Evolutionary conservation across 2,113 vertebrate species (phyloP).

Genomic region (Octodon degus): DNA sequence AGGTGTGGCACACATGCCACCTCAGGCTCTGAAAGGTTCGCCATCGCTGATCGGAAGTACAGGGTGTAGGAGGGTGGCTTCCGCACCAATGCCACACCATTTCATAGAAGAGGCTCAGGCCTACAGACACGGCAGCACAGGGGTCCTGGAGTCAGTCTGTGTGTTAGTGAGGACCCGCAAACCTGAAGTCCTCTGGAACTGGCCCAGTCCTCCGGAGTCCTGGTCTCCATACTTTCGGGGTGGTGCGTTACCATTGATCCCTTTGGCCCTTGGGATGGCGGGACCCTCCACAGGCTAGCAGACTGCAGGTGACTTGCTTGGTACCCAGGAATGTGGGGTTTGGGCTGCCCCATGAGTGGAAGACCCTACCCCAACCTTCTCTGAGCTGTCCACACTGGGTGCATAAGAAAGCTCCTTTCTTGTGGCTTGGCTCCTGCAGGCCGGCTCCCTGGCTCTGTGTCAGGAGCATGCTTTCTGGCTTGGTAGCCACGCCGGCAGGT

Average conservation of each 20-base stretch:
- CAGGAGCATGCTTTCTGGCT: not conserved
- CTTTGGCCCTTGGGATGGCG: not conserved
- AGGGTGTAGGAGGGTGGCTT: not conserved
- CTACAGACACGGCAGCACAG: not conserved
- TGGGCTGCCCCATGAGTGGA: not conserved
- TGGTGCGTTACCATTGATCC: not conserved
- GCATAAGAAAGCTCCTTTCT: not conserved
- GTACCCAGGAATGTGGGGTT: not conserved
- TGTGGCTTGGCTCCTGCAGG: not conserved
- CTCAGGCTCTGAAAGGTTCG: not conserved
- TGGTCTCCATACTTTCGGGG: not conserved
- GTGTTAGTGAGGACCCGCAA: not conserved
- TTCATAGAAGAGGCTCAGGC: not conserved
- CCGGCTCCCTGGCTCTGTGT: not conserved
- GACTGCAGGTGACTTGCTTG: accelerated
- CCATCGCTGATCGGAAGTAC: not conserved
- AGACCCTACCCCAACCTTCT: accelerated
- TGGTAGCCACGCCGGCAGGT: not conserved
- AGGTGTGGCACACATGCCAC: not conserved
- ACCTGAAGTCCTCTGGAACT: not conserved
- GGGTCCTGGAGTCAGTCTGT: not conserved
- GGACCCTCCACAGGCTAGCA: accelerated
- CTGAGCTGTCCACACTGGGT: not conserved
- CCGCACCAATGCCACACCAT: accelerated
- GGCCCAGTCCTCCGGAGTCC: not conserved